Evolutionary conservation across 2,797 vertebrate genomes (phyloP), one percentile per base, ranked within the genome.

Genomic region (Psittacula derbiana): DNA sequence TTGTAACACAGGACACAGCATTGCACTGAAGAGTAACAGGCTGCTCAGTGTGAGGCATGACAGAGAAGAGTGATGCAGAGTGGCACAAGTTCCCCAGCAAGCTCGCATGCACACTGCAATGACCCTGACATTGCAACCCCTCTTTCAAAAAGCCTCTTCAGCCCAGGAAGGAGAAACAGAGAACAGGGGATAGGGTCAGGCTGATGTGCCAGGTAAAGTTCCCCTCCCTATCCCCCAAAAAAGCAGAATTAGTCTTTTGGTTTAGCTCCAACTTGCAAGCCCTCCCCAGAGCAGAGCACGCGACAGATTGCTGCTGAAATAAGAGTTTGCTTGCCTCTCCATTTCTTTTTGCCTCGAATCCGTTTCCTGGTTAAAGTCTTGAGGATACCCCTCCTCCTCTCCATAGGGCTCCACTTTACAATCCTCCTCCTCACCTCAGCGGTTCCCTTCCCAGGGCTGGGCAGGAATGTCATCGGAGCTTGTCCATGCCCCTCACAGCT

Each of bases 311-410:
- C 82, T 64, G 83, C 80, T 86, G 94, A 96, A 96, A 90, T 90
- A 95, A 96, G 94, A 96, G 41, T 95, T 95, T 96, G 94, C 96
- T 97, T 97, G 96, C 96, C 96, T 97, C 92, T 94, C 96, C 57
- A 46, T 67, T 96, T 95, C 87, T 92, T 92, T 95, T 90, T 91
- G 94, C 91, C 91, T 95, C 27, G 95, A 84, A 90, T 96, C 96
- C 80, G 90, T 95, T 96, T 96, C 86, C 95, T 82, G 88, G 95
- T 95, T 95, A 96, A 96, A 89, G 91, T 95, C 94, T 96, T 95
- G 90, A 96, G 90, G 93, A 96, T 92, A 93, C 24, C 90, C 80
- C 91, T 96, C 94, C 88, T 97, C 92, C 93, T 97, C 96, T 97
- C 94, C 96, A 97, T 95, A 95, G 95, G 96, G 96, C 80, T 96